Conservation (phyloP, 2,113 vertebrate genomes). For the Corynorhinus townsendii region DNA sequence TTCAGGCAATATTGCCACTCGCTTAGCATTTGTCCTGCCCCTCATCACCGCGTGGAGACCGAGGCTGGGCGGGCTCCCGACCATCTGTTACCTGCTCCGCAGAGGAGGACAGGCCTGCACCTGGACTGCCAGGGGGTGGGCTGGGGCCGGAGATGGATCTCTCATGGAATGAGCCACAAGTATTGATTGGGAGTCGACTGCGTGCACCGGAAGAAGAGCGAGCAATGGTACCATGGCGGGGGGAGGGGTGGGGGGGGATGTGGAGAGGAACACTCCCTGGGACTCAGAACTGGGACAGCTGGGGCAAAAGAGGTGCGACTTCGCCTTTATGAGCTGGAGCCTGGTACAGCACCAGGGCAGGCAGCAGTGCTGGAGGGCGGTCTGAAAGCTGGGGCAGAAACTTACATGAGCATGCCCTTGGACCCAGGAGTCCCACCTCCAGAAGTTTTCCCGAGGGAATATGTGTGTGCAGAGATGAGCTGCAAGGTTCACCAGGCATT, state of each 20-base stretch:
- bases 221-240: fast-evolving
- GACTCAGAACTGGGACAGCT: fast-evolving
- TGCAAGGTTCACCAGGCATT: neutral
- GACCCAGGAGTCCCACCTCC: neutral
- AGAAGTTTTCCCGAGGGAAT: neutral
- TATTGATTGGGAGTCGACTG: neutral
- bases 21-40: slow-evolving; percentile 32
- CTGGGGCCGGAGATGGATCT: neutral
- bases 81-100: slow-evolving; percentile 33
- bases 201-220: neutral
- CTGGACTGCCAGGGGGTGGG: neutral
- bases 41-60: slow-evolving; percentile 10
- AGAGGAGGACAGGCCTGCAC: neutral
- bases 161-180: neutral
- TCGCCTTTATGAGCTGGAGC: neutral
- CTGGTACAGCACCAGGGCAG: fast-evolving
- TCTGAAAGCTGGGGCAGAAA: neutral
- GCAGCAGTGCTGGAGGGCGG: neutral
- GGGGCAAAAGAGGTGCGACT: fast-evolving
- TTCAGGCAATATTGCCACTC: slow-evolving; percentile 48
- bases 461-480: too few relatives aligned
- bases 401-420: neutral
- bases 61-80: neutral
- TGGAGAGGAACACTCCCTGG: fast-evolving
- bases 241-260: fast-evolving